phyloP scores from a whole-genome alignment of 1,140 invertebrate species.

The Elysia chlorotica region DNA sequence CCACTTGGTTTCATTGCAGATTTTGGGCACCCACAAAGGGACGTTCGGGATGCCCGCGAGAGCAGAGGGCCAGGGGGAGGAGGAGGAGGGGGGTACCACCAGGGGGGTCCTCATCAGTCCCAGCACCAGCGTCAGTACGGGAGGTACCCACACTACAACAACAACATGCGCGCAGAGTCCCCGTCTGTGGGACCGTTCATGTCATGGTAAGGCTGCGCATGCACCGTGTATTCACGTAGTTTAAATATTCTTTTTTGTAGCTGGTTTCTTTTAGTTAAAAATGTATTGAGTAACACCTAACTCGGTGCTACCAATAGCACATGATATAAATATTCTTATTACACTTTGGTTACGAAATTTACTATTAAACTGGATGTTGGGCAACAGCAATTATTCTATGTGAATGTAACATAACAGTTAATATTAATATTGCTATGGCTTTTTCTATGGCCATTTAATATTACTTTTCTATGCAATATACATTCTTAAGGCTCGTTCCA shows the following conservation, averaged over 20 bases:
- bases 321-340: neutral
- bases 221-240: neutral
- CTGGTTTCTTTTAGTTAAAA: neutral
- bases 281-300: no score
- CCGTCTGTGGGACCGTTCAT: conserved; percentile 20
- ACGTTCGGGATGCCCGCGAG: conserved; percentile 26
- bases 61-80: no score
- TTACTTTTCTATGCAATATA: no score
- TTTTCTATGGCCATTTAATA: no score
- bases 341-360: neutral
- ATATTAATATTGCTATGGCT: no score
- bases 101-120: conserved; percentile 19
- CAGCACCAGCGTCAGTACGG: conserved; percentile 19
- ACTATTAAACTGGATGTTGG: neutral
- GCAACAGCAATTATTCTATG: no score
- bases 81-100: no score
- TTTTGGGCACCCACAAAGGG: conserved; percentile 25
- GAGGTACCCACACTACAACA: conserved; percentile 27
- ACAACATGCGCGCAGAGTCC: conserved; percentile 30
- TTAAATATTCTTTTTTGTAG: neutral
- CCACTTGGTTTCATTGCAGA: no score
- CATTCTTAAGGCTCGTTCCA: no score
- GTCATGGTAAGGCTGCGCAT: neutral
- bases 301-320: neutral
- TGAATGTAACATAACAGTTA: no score